Percentiles rank a stretch among this genome's conserved stretches.
These are phyloP conservation scores for Tamias sibiricus DNA, from an alignment of 2,113 vertebrate genomes.

Conservation along the genomic window DNA sequence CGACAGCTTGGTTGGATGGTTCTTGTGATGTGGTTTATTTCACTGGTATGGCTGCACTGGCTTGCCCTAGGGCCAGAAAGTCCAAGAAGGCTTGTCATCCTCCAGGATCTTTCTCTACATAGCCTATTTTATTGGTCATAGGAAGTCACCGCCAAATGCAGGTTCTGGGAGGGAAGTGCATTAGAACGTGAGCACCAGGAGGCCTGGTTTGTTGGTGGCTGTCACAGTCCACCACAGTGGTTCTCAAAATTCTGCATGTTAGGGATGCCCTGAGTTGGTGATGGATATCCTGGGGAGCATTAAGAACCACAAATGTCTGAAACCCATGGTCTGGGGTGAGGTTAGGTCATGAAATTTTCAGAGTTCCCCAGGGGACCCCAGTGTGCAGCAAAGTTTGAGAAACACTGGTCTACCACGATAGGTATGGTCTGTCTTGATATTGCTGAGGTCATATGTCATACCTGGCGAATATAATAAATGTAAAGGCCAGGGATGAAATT, in stretches of 20 bases:
- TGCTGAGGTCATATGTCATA: not conserved
- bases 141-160: not conserved
- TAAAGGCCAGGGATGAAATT: not conserved
- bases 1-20: not conserved
- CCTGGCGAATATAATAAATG: not conserved
- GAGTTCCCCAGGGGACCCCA: not conserved
- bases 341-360: not conserved
- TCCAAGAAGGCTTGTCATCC: not conserved
- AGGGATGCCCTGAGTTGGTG: not conserved
- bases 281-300: not conserved
- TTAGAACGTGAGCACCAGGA: not conserved
- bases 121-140: not conserved
- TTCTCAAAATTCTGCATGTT: not conserved
- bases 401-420: not conserved
- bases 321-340: not conserved
- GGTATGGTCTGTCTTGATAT: not conserved
- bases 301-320: not conserved
- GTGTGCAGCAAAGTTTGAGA: not conserved
- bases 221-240: not conserved
- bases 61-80: not conserved
- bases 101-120: not conserved
- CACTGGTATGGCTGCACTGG: not conserved
- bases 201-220: not conserved
- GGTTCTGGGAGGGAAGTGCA: not conserved
- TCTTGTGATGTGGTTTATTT: not conserved